Base-by-base conservation (phyloP, 2,888 invertebrate genomes). In the Julus scandinavius region DNA sequence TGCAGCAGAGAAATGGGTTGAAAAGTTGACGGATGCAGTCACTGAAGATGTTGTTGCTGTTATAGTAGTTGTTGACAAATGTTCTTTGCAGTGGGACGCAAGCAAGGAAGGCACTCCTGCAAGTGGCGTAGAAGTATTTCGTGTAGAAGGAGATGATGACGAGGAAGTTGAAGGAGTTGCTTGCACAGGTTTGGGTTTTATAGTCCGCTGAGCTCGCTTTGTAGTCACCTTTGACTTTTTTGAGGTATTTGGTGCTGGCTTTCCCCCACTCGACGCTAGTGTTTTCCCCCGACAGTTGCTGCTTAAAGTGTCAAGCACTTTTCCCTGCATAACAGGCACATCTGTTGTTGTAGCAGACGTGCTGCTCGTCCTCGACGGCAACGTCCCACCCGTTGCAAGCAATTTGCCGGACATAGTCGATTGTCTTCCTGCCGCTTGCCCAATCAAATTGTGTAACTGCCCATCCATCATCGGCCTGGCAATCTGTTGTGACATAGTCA, bases 101-200 rank as follows among this genome's bases (percentile, higher is more conserved):
- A 45, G 86, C 29, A 29, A 20, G 40, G 85, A 85, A 45, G 85
- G 40, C n/a, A 50, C 6, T n/a, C 49, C 11, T 29, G 86, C 17
- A 29, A 50, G 2, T 15, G 20, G 20, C 29, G 49, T n/a, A 29
- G 86, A 29, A 17, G 86, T 45, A 11, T 15, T 86, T 45, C 15
- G 11, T 38, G 86, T 13, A 45, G 86, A 85, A 15, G 20, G 45
- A 1, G 85, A 86, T 15, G 86, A 17, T n/a, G 86, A 50, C 87
- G 87, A 45, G 13, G 40, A 15, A 5, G 40, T 40, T 11, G 38
- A n/a, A 63, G 87, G 41, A 87, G 63, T 63, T 40, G 38, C 80
- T 29, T 17, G n/a, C 9, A 17, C 40, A 7, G 88, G 88, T 63
- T 89, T 89, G 29, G 89, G 89, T 87, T 89, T 88, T 29, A 89